These are phyloP conservation scores for Serrognathus titanus DNA, from an alignment of 2,888 invertebrate genomes.

Conservation along the genomic window DNA sequence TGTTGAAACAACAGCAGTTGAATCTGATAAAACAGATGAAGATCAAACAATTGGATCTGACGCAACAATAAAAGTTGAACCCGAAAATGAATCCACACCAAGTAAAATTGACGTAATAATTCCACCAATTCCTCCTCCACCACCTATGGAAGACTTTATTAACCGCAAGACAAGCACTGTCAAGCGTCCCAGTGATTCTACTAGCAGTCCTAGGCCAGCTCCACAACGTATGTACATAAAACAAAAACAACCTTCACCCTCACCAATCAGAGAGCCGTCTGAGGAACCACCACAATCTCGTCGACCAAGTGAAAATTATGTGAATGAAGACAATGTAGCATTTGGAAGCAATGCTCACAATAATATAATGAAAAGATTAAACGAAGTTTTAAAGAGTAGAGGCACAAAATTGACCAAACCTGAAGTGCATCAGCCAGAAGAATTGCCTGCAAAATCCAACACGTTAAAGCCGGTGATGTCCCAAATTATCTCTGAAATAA, in stretches of 20 bases:
- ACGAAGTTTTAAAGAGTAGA: conserved; percentile 15
- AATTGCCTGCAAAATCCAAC: conserved; percentile 1
- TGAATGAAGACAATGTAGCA: conserved; percentile 20
- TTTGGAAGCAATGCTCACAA: conserved; percentile 23
- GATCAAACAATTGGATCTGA: neutral
- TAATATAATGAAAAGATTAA: conserved; percentile 21
- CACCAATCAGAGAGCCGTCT: neutral
- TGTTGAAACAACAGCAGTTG: conserved; percentile 12
- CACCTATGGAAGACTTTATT: conserved; percentile 25
- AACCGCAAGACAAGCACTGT: conserved; percentile 13
- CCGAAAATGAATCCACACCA: too few species aligned
- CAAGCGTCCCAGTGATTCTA: conserved; percentile 1
- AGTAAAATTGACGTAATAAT: neutral
- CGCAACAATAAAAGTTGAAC: neutral
- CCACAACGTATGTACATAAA: neutral
- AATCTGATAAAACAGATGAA: neutral
- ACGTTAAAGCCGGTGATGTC: conserved; percentile 11
- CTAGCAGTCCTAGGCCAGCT: neutral
- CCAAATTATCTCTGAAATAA: conserved; percentile 12
- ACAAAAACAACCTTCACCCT: neutral
- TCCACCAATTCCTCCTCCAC: conserved; percentile 24
- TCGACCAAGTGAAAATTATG: conserved; percentile 6
- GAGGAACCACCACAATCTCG: neutral
- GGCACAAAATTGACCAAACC: conserved; percentile 22
- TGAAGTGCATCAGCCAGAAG: conserved; percentile 9